A percentile compares a stretch with the other conserved stretches of the same genome.
phyloP scores from a whole-genome alignment of 2,888 invertebrate species.

The Lepetodrilus schrolli region DNA sequence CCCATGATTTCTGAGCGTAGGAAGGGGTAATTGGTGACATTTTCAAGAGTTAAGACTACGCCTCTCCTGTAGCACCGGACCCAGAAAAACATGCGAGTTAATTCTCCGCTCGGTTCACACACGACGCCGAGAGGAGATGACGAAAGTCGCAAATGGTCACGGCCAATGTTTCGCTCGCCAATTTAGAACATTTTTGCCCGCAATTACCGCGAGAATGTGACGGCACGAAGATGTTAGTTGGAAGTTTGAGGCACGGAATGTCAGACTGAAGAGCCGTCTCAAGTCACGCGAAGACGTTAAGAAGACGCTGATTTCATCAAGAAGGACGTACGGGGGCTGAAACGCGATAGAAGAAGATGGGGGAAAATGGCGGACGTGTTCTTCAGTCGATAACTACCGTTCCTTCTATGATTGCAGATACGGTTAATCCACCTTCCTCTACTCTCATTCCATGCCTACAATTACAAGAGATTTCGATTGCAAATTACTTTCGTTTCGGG shows the following conservation, averaged over 20 bases:
- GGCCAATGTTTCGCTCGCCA: constrained; percentile 21
- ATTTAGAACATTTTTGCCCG: constrained; percentile 16
- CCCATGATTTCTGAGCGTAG: background rate
- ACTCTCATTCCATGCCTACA: background rate
- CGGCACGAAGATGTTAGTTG: constrained; percentile 10
- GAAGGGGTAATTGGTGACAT: constrained; percentile 11
- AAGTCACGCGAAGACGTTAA: constrained; percentile 1
- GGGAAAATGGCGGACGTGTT: too few relatives aligned
- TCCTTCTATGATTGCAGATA: background rate
- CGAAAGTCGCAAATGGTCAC: constrained; percentile 21
- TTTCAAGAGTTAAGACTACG: background rate
- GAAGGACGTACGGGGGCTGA: background rate
- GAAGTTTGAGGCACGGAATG: constrained; percentile 10
- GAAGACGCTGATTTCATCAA: background rate
- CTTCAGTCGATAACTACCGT: constrained; percentile 9
- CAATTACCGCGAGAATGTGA: constrained; percentile 16
- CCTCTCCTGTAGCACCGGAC: background rate
- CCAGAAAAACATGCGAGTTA: background rate
- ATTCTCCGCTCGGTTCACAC: constrained; percentile 6
- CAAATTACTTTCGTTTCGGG: too few relatives aligned
- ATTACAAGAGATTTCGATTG: background rate
- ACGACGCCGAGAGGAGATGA: background rate
- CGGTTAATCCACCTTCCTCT: background rate
- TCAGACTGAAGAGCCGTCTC: background rate
- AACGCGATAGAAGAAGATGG: background rate